These are phyloP conservation scores for Brenthis hecate DNA, from an alignment of 2,888 invertebrate species.

Conservation along the genomic window DNA sequence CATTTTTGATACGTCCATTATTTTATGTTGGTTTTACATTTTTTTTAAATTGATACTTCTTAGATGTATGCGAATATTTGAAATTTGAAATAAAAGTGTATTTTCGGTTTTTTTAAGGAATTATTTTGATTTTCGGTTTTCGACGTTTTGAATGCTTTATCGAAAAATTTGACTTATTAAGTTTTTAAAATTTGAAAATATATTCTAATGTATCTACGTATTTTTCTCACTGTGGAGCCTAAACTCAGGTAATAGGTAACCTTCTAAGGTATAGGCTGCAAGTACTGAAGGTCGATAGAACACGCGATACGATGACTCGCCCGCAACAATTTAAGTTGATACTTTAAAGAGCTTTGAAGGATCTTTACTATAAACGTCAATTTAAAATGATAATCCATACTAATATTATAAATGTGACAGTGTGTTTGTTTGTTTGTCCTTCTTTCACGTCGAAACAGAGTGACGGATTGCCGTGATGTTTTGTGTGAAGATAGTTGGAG, in stretches of 20 bases:
- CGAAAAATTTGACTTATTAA: background rate
- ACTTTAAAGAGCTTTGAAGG: slow-evolving; percentile 8
- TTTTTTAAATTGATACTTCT: too few species aligned
- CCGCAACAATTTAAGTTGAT: slow-evolving; percentile 14
- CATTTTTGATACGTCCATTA: too few species aligned
- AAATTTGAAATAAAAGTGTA: too few species aligned
- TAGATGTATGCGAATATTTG: too few species aligned
- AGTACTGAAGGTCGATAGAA: slow-evolving; percentile 34
- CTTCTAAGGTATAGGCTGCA: slow-evolving; percentile 35
- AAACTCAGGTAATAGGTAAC: slow-evolving; percentile 23
- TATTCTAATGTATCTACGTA: slow-evolving; percentile 1
- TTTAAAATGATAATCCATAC: background rate
- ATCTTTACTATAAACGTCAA: slow-evolving; percentile 1
- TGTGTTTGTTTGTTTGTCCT: too few species aligned
- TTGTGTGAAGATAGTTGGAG: too few species aligned
- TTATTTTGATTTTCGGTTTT: background rate
- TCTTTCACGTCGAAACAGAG: too few species aligned
- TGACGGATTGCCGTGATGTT: too few species aligned
- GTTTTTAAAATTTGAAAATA: background rate
- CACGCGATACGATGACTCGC: slow-evolving; percentile 38
- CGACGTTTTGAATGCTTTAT: too few species aligned
- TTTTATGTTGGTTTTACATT: too few species aligned
- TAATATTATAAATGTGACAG: too few species aligned
- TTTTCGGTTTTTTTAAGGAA: too few species aligned
- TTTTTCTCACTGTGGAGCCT: slow-evolving; percentile 23